Evolutionary conservation across 2,797 vertebrate species (phyloP), one percentile per base, ranked within the genome.

Genomic region (Pipistrellus nathusii): DNA sequence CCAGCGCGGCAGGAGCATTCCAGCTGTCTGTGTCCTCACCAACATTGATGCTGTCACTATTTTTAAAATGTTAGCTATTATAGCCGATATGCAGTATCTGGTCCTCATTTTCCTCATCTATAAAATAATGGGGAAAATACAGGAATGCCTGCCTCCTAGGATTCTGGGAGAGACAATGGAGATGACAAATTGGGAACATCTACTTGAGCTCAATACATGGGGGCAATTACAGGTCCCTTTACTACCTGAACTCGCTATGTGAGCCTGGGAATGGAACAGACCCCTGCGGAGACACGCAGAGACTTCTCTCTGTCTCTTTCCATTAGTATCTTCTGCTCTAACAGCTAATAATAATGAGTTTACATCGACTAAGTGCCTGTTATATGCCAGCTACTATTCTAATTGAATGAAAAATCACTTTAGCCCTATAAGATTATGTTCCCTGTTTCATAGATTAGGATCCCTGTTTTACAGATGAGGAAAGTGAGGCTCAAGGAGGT

Each of bases 201-300:
- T 35, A 10, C 14, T 15, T 8, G 85, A 71, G 23, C 59, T 68
- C 64, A 38, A 0, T 14, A 20, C 57, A n/a, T 2, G 21, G 18
- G 3, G 41, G 30, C 35, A 2, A 9, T 13, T 14, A 46, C 35
- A 66, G 17, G n/a, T 21, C 14, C 23, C 13, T 69, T 48, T 51
- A 32, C 32, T 17, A 11, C 46, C 68, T 12, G 38, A 27, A 55
- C 35, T 32, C 8, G 0, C 0, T 11, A 0, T 15, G 48, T 8
- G 44, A 81, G 20, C n/a, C 27, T 18, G 15, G n/a, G 51, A 41
- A 62, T 3, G 10, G 55, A n/a, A 23, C 0, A 18, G 18, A 62
- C 11, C 11, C 12, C 2, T 4, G 2, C 0, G 12, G 8, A 51
- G 71, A 17, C 14, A 32, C 18, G 68, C 46, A 81, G 30, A 4